phyloP scores from a whole-genome alignment of 2,113 vertebrate species.

The Azemiops feae region DNA sequence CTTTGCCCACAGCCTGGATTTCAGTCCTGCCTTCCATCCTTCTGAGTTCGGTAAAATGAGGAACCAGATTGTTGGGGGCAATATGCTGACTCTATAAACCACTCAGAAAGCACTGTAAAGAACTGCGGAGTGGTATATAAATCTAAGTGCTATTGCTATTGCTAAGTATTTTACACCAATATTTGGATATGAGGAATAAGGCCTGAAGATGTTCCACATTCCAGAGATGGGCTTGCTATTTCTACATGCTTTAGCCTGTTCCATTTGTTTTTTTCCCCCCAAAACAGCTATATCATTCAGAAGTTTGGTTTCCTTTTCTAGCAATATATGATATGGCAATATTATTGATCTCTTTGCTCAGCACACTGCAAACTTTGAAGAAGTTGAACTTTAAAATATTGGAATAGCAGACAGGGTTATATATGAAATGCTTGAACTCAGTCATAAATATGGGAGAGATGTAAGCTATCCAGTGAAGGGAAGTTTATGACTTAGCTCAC shows the following conservation, averaged over 20 bases:
- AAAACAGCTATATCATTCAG: background rate
- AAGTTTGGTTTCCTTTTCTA: background rate
- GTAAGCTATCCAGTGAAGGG: slow-evolving; percentile 51
- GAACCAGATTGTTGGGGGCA: too few relatives aligned
- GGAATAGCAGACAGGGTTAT: slow-evolving; percentile 42
- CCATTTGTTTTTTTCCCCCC: background rate
- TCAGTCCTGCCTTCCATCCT: background rate
- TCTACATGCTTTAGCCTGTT: background rate
- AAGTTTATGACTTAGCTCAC: slow-evolving; percentile 58
- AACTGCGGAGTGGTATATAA: background rate
- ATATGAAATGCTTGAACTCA: slow-evolving; percentile 53
- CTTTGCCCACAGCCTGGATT: background rate
- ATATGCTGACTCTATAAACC: too few relatives aligned
- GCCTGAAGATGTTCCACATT: background rate
- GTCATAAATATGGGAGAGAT: slow-evolving; percentile 61
- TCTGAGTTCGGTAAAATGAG: background rate
- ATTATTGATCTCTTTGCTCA: background rate
- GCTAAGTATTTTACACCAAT: background rate
- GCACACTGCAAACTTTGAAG: slow-evolving; percentile 5
- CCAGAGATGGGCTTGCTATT: background rate
- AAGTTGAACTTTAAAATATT: slow-evolving; percentile 42
- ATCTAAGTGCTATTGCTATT: background rate
- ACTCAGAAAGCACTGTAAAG: too few relatives aligned
- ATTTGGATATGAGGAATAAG: background rate
- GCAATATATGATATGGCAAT: background rate